Evolutionary conservation across 2,888 invertebrate genomes (phyloP).

Genomic region (Azorinus chamasolen): DNA sequence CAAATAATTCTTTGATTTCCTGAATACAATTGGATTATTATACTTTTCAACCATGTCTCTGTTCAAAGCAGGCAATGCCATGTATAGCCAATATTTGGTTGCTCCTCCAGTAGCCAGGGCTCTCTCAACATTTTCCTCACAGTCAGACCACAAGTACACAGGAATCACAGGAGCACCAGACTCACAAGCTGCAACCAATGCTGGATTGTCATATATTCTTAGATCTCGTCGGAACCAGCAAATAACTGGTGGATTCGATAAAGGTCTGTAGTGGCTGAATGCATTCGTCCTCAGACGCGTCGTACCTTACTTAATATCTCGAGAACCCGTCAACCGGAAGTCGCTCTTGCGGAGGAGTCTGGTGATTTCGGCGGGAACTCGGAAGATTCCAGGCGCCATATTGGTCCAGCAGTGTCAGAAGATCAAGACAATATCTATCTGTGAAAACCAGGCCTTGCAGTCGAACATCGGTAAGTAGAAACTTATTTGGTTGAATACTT

Average conservation of each 20-base stretch:
- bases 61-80: slow-evolving; percentile 64
- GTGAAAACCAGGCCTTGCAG: no score
- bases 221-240: slow-evolving; percentile 72
- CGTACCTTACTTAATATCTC: no score
- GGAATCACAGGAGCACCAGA: slow-evolving; percentile 63
- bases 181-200: slow-evolving; percentile 61
- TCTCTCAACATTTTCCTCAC: slow-evolving; percentile 66
- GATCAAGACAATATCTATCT: no score
- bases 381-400: no score
- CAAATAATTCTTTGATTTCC: slow-evolving; percentile 53
- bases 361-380: no score
- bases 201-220: slow-evolving; percentile 72
- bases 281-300: no score
- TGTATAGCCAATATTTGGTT: slow-evolving; percentile 73
- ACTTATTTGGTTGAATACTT: no score
- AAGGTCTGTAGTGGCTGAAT: slow-evolving; percentile 23
- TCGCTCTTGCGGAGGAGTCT: no score
- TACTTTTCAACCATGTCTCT: slow-evolving; percentile 45
- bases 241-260: slow-evolving; percentile 62
- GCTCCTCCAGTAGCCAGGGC: slow-evolving; percentile 72
- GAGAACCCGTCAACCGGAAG: no score
- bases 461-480: no score
- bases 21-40: slow-evolving; percentile 63
- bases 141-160: slow-evolving; percentile 67
- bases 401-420: no score